These are phyloP conservation scores for Cephus rjabovi DNA, from an alignment of 2,888 invertebrate genomes.

Conservation along the genomic window DNA sequence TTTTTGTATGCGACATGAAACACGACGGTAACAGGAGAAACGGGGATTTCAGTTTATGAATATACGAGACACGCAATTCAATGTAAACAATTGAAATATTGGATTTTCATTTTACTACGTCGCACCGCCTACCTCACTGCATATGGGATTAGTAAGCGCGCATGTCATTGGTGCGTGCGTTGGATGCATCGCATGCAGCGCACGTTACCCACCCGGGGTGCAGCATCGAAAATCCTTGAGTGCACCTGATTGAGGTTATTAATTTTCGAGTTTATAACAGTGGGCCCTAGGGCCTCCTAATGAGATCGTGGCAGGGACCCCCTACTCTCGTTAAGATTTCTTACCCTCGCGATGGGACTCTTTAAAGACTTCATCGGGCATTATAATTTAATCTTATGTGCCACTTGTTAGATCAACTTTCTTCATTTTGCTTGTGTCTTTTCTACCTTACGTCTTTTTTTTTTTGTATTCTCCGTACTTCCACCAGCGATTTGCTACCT, in stretches of 20 bases:
- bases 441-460: not conserved
- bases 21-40: not conserved
- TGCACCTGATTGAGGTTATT: slow-evolving; percentile 35
- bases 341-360: not conserved
- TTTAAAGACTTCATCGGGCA: slow-evolving; percentile 1
- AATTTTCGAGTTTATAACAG: slow-evolving; percentile 43
- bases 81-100: not conserved
- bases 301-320: slow-evolving; percentile 3
- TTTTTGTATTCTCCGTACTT: not conserved
- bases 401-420: slow-evolving; percentile 25
- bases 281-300: slow-evolving; percentile 2
- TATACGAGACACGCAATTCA: not conserved
- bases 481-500: not conserved
- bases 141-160: not conserved
- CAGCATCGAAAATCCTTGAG: not conserved
- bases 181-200: not conserved
- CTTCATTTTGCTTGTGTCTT: slow-evolving; percentile 2
- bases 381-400: slow-evolving; percentile 4
- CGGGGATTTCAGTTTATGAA: not conserved
- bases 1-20: not conserved
- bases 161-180: not conserved
- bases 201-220: not conserved
- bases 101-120: not conserved
- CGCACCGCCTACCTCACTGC: not conserved
- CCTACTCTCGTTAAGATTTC: not conserved